Evolutionary conservation across 2,113 vertebrate species (phyloP), one percentile per base, ranked within the genome.

Genomic region (Hepsetus odoe): DNA sequence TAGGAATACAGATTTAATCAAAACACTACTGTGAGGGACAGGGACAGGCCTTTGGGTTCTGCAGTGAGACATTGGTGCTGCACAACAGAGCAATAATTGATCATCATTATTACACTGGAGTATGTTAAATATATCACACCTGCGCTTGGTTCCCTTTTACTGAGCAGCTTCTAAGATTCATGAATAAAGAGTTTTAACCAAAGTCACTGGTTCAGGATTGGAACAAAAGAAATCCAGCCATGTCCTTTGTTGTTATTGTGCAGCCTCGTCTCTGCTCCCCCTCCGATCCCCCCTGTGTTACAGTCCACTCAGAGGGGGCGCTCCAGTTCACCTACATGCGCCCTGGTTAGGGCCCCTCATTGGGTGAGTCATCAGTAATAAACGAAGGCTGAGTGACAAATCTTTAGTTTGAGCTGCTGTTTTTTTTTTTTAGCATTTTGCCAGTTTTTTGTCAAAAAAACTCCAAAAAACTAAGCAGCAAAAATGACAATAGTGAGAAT

Each of bases 201-300:
- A 67, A 32, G 10, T 35, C 14, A 10, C 7, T 58, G 35, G 22
- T n/a, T n/a, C 24, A 68, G 12, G 20, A 6, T 30, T 30, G 26
- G 42, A 80, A 81, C 77, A 80, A 75, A 58, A 84, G 49, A 66
- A 64, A 56, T 6, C 13, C 72, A 55, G 49, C 18, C 77, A 30
- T 20, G 14, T 46, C 62, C 49, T 75, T 85, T 80, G 74, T 80
- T 77, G 44, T 77, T 62, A 59, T 78, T 74, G 64, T 70, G 33
- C 40, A 74, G 28, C 30, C 66, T 42, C 49, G n/a, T 35, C 38
- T 26, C 32, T 22, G 26, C 67, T 58, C 84, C 61, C 75, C 46
- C 64, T 22, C 22, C 51, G 42, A 72, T 38, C 33, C 40, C 40
- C 32, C 13, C 53, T 72, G 65, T 79, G 80, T 58, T 61, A 55